Conservation (phyloP, 2,797 vertebrate species). For the Merluccius polli region DNA sequence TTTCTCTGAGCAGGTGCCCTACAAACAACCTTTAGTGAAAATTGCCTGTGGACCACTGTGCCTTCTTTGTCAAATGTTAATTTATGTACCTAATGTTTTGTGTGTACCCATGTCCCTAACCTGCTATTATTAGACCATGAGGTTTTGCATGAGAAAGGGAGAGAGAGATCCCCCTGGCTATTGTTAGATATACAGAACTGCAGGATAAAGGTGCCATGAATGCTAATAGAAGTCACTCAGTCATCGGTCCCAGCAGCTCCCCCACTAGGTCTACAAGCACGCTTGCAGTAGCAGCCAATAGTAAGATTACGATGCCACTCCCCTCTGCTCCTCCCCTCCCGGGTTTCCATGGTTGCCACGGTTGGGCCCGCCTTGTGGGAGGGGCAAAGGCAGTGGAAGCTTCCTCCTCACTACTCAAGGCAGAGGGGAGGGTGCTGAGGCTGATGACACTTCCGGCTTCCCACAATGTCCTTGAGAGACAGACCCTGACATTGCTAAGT, state of each 20-base stretch:
- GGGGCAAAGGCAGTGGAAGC: constrained; percentile 46
- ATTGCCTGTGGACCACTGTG: constrained; percentile 65
- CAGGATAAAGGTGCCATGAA: constrained; percentile 60
- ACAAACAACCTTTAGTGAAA: constrained; percentile 72
- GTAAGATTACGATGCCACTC: constrained; percentile 66
- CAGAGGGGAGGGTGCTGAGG: constrained; percentile 51
- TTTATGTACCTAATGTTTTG: constrained; percentile 74
- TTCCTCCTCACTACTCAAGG: constrained; percentile 53
- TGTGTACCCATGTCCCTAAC: constrained; percentile 54
- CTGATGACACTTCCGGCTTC: constrained; percentile 56
- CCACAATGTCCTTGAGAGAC: constrained; percentile 58
- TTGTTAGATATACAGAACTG: constrained; percentile 52
- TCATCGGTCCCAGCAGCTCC: constrained; percentile 38
- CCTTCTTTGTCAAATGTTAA: constrained; percentile 65
- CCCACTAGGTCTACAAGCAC: constrained; percentile 48
- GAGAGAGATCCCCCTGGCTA: constrained; percentile 48
- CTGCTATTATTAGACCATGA: constrained; percentile 67
- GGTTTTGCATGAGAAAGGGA: constrained; percentile 47
- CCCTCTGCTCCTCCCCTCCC: constrained; percentile 65
- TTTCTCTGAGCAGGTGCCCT: constrained; percentile 60
- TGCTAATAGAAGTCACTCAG: constrained; percentile 65
- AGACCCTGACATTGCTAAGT: constrained; percentile 37
- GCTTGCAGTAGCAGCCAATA: constrained; percentile 57
- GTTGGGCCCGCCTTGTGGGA: constrained; percentile 58
- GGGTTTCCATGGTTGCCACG: constrained; percentile 69